phyloP scores from a whole-genome alignment of 2,113 vertebrate species.

The Psammodynastes pulverulentus region DNA sequence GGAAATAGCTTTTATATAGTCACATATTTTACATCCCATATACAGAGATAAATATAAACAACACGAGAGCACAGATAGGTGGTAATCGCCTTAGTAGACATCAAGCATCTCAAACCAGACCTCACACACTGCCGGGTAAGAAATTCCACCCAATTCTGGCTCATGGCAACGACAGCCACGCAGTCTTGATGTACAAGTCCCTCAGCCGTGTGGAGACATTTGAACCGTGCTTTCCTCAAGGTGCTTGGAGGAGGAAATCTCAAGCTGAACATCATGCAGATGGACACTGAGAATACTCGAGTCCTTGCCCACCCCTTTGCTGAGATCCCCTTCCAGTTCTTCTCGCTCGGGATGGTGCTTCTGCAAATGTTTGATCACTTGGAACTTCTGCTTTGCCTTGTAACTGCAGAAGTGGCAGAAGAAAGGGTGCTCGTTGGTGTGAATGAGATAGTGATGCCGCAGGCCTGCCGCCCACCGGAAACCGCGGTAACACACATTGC shows the following conservation, averaged over 20 bases:
- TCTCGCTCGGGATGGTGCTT: slow-evolving; percentile 79
- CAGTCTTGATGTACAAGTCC: not conserved
- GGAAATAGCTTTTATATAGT: slow-evolving; percentile 54
- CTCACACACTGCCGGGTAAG: not conserved
- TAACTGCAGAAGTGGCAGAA: slow-evolving; percentile 89
- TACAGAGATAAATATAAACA: slow-evolving; percentile 53
- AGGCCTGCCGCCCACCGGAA: slow-evolving; percentile 95
- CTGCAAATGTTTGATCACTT: slow-evolving; percentile 87
- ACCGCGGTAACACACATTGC: slow-evolving; percentile 80
- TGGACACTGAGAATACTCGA: slow-evolving; percentile 68
- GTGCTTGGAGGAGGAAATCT: not conserved
- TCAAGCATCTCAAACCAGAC: not conserved
- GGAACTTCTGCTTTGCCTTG: slow-evolving; percentile 93
- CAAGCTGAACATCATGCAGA: slow-evolving; percentile 76
- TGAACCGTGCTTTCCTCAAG: slow-evolving; percentile 15
- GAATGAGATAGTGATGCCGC: slow-evolving; percentile 91
- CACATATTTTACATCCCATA: slow-evolving; percentile 49
- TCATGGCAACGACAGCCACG: not conserved
- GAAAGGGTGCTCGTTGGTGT: slow-evolving; percentile 91
- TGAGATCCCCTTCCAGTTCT: slow-evolving; percentile 51
- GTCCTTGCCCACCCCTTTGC: slow-evolving; percentile 84
- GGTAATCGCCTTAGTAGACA: rapidly evolving
- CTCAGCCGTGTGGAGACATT: not conserved
- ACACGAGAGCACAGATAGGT: not conserved
- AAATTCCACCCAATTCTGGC: not conserved